Evolutionary conservation across 53 echinoderm and acorn worm genomes (phyloP), one percentile per base, ranked within the genome.

Genomic region (Antedon mediterranea): DNA sequence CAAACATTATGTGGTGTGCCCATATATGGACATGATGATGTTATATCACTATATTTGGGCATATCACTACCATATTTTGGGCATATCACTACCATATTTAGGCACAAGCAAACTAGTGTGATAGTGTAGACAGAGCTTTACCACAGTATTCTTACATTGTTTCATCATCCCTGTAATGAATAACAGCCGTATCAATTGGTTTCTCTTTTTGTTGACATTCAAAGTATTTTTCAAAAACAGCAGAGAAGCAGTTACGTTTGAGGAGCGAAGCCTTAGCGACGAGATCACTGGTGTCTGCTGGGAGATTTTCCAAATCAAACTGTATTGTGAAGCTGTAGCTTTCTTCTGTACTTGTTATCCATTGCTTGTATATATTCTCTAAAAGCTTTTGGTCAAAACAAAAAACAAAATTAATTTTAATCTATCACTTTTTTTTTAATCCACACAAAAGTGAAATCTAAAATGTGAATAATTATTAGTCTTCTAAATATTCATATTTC

Each of bases 221-320:
- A 84, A 95, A 95, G 81, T 92, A 95, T 81, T 76, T 91, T 84
- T 91, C 89, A 77, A 92, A 95, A 75, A 95, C 95, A 0, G 95
- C 91, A 20, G 95, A 91, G 73, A 95, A 95, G 77, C 95, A 95
- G 73, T 95, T 87, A 41, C 95, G 85, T 74, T 95, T 95, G 43
- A 95, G 79, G 44, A 95, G 95, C 8, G 89, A 91, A 29, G 77
- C 85, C 79, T 87, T 92, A 30, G 85, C 80, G 0, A 91, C 89
- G 9, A 78, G 57, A 43, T 87, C 89, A 28, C 44, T 89, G 37
- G 43, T 37, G 34, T 92, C 83, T 0, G 76, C 77, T 31, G 95
- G 91, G 14, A 89, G 74, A 32, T 85, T 91, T 31, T 87, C 85
- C 30, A 89, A 77, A 78, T 89, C 89, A 37, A 72, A 87, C 18